A percentile compares a stretch with the other conserved stretches of the same genome.
phyloP scores from a whole-genome alignment of 2,888 invertebrate species.

The Leucophenga maculata region DNA sequence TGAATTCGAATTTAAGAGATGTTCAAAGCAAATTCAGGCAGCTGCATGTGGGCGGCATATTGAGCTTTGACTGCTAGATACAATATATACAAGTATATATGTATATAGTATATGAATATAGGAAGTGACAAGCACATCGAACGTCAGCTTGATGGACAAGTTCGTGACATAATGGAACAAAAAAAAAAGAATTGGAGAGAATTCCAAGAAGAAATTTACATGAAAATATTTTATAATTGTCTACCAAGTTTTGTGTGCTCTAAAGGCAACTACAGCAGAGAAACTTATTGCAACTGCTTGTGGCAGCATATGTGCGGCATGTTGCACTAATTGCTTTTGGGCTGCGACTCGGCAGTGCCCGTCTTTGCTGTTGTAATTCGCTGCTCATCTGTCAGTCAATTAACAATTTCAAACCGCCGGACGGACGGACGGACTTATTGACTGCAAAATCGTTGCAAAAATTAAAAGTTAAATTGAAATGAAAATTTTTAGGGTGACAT shows the following conservation, averaged over 20 bases:
- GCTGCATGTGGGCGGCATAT: not conserved
- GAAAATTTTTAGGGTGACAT: not conserved
- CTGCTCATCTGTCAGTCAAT: constrained; percentile 55
- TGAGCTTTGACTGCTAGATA: constrained; percentile 35
- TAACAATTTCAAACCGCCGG: constrained; percentile 48
- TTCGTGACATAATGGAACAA: constrained; percentile 14
- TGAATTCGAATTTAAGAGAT: not conserved
- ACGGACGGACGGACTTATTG: not conserved
- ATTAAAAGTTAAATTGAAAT: not conserved
- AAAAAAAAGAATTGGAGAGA: too few species aligned
- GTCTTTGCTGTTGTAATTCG: not conserved
- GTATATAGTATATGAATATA: too few species aligned
- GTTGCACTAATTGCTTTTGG: constrained; percentile 33
- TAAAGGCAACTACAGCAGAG: not conserved
- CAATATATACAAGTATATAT: not conserved
- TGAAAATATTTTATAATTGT: constrained; percentile 9
- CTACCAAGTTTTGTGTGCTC: not conserved
- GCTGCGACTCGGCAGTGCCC: not conserved
- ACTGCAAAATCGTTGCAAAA: not conserved
- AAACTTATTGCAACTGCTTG: constrained; percentile 1
- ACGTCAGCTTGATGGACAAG: constrained; percentile 36
- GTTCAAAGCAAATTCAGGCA: not conserved
- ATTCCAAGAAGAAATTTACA: constrained; percentile 2
- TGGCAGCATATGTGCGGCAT: constrained; percentile 13
- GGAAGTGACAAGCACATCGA: constrained; percentile 34